These are phyloP conservation scores for Glyptemys insculpta DNA, from an alignment of 2,797 vertebrate species.

Conservation along the genomic window DNA sequence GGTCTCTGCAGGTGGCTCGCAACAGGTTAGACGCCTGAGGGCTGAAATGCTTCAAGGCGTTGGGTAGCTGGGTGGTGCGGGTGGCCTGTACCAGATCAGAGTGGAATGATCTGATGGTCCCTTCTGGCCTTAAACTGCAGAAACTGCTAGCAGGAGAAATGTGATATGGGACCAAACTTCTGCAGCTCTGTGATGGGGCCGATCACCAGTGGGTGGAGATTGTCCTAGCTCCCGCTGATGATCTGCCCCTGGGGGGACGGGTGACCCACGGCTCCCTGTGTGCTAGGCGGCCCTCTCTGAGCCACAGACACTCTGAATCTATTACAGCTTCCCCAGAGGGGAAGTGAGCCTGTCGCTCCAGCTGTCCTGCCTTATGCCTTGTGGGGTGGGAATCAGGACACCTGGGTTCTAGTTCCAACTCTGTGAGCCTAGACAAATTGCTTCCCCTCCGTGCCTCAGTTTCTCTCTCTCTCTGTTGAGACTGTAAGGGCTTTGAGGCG, in stretches of 20 bases:
- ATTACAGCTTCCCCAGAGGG: neutral
- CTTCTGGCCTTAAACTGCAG: neutral
- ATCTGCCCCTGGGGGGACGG: neutral
- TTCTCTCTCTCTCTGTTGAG: neutral
- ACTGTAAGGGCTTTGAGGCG: neutral
- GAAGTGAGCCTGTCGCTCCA: neutral
- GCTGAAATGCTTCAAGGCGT: neutral
- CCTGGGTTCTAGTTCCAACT: neutral
- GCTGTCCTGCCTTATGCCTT: neutral
- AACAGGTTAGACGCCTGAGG: neutral
- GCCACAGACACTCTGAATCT: neutral
- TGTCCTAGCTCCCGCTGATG: neutral
- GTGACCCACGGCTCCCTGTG: neutral
- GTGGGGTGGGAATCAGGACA: neutral
- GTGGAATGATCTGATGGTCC: neutral
- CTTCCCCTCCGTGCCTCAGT: neutral
- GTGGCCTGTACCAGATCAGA: neutral
- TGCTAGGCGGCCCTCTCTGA: neutral
- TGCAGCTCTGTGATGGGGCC: neutral
- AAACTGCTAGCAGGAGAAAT: neutral
- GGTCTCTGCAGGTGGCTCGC: neutral
- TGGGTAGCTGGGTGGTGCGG: neutral
- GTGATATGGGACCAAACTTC: neutral
- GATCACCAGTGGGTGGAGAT: neutral
- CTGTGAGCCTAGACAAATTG: neutral